Conservation (phyloP, 2,888 invertebrate genomes). For the Doris montereyensis region DNA sequence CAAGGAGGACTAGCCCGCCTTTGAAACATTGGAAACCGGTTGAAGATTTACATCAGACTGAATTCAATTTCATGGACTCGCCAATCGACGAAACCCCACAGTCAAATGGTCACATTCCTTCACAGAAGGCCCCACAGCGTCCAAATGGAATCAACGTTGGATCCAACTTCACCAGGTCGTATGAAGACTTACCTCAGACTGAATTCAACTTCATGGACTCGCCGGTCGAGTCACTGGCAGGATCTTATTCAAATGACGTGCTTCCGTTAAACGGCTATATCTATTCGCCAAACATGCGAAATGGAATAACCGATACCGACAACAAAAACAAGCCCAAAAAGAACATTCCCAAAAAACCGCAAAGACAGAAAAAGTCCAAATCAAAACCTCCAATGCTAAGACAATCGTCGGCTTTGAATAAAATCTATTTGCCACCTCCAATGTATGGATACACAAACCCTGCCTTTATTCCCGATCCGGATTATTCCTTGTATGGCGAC, state of each 20-base stretch:
- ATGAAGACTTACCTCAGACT: neutral
- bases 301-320: neutral
- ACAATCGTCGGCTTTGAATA: neutral
- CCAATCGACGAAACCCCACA: neutral
- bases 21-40: constrained; percentile 21
- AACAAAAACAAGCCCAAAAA: neutral
- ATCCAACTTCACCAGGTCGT: neutral
- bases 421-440: constrained; percentile 27
- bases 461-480: constrained; percentile 15
- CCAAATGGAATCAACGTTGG: neutral
- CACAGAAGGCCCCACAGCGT: neutral
- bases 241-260: neutral
- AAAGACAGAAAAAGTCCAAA: constrained; percentile 9
- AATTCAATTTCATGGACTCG: neutral
- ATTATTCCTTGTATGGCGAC: neutral
- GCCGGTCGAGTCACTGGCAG: neutral
- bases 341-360: constrained; percentile 29
- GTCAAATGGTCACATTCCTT: neutral
- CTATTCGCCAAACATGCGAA: neutral
- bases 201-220: neutral
- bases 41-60: neutral
- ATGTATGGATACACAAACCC: constrained; percentile 10
- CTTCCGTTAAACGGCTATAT: too few species aligned
- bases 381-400: neutral
- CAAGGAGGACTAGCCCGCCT: neutral